Percentiles rank a stretch among this genome's conserved stretches.
Conservation (phyloP, 2,113 vertebrate species). For the Corvus moneduloides region DNA sequence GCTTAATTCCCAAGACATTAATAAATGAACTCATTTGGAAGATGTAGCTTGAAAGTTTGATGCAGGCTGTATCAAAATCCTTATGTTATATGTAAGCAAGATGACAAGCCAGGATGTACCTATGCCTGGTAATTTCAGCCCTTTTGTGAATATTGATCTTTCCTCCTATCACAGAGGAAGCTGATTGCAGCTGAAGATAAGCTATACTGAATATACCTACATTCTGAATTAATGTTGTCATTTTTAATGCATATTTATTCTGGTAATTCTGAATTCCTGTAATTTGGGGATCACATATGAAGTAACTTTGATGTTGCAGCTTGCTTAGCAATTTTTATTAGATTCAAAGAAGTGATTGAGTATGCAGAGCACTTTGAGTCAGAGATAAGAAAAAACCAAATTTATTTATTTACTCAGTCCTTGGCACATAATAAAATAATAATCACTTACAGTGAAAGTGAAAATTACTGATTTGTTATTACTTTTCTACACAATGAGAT, state of each 20-base stretch:
- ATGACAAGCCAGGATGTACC: neutral
- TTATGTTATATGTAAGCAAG: neutral
- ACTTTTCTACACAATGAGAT: neutral
- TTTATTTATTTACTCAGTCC: neutral
- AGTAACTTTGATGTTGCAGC: neutral
- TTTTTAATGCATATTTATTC: neutral
- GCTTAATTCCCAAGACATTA: neutral
- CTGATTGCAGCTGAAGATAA: neutral
- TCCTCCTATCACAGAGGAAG: neutral
- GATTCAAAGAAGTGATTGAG: neutral
- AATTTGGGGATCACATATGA: neutral
- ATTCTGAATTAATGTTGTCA: neutral
- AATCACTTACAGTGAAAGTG: neutral
- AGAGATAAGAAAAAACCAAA: neutral
- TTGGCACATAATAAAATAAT: conserved; percentile 1
- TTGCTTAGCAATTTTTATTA: neutral
- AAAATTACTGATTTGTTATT: neutral
- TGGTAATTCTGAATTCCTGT: neutral
- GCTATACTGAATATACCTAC: neutral
- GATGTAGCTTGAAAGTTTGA: neutral
- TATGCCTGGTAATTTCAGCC: neutral
- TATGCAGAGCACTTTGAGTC: neutral
- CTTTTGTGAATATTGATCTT: neutral
- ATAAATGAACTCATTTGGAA: neutral
- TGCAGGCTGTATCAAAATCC: neutral